These are phyloP conservation scores for Pseudomyrmex pallidus DNA, from an alignment of 1,140 invertebrate species.

Conservation along the genomic window DNA sequence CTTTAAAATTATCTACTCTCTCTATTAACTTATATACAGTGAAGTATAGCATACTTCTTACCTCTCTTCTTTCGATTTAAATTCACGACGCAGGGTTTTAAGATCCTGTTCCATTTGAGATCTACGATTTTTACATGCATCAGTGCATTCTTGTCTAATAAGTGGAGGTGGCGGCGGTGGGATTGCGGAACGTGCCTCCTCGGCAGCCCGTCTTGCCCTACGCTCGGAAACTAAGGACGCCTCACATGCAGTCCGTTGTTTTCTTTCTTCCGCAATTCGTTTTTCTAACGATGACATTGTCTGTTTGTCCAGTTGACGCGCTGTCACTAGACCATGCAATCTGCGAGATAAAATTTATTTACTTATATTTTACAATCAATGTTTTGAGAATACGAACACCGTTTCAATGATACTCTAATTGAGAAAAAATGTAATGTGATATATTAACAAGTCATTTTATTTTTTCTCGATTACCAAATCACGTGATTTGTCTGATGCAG, in stretches of 20 bases:
- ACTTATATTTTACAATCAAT: too few relatives aligned
- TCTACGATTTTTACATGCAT: conserved; percentile 90
- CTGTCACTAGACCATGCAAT: conserved; percentile 89
- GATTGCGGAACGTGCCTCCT: conserved; percentile 83
- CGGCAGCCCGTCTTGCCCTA: conserved; percentile 86
- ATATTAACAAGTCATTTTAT: too few relatives aligned
- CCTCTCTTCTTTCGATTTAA: conserved; percentile 92
- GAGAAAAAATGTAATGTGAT: too few relatives aligned
- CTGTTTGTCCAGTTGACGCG: conserved; percentile 92
- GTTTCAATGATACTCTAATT: too few relatives aligned
- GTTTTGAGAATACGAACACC: too few relatives aligned
- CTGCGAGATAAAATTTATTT: conserved; percentile 79
- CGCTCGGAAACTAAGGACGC: conserved; percentile 91
- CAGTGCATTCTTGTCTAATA: conserved; percentile 89
- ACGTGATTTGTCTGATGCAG: too few relatives aligned
- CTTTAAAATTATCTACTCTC: conserved; percentile 9
- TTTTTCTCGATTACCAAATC: too few relatives aligned
- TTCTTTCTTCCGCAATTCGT: conserved; percentile 93
- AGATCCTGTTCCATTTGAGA: conserved; percentile 92
- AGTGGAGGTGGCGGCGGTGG: conserved; percentile 80
- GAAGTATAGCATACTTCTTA: conserved; percentile 66
- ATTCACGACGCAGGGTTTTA: conserved; percentile 90
- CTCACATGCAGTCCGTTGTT: conserved; percentile 90
- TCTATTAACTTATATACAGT: conserved; percentile 8
- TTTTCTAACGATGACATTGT: conserved; percentile 91